Percentiles rank a stretch among this genome's conserved stretches.
phyloP scores from a whole-genome alignment of 1,140 invertebrate species.

The Neodiprion virginianus region DNA sequence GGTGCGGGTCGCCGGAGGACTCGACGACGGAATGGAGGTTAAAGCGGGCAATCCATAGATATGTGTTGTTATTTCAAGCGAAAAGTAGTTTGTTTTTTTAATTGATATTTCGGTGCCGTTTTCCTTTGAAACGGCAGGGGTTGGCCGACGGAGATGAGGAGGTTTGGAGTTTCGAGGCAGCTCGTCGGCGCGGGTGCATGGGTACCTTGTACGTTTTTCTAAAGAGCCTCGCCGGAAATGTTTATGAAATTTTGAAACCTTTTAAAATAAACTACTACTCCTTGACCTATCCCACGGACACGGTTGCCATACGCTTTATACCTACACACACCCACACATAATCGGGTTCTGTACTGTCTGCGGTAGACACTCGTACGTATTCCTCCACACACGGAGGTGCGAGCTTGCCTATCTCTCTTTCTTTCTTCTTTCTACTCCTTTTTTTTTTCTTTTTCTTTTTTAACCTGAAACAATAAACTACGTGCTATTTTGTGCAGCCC shows the following conservation, averaged over 20 bases:
- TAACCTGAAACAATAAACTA: conserved; percentile 44
- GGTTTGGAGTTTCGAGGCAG: no score
- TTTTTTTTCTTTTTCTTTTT: conserved; percentile 24
- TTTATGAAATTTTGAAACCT: conserved; percentile 42
- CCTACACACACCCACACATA: no score
- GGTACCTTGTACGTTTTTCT: not conserved
- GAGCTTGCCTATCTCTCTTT: no score
- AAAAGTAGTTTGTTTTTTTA: conserved; percentile 6
- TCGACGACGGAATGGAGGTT: no score
- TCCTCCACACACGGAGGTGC: not conserved
- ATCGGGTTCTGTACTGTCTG: no score
- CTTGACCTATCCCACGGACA: conserved; percentile 43
- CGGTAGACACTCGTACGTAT: not conserved
- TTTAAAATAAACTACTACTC: conserved; percentile 42
- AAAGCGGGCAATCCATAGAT: no score
- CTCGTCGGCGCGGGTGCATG: not conserved
- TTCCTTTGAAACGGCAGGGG: not conserved
- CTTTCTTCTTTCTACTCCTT: not conserved
- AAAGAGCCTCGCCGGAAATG: conserved; percentile 25
- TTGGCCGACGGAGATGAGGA: no score
- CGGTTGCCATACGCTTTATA: not conserved
- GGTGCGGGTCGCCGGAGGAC: no score
- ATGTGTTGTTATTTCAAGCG: not conserved
- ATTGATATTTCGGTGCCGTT: conserved; percentile 2
- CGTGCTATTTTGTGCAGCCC: not conserved